These are phyloP conservation scores for Cosmorhoe ocellata DNA, from an alignment of 2,888 invertebrate genomes.

Conservation along the genomic window DNA sequence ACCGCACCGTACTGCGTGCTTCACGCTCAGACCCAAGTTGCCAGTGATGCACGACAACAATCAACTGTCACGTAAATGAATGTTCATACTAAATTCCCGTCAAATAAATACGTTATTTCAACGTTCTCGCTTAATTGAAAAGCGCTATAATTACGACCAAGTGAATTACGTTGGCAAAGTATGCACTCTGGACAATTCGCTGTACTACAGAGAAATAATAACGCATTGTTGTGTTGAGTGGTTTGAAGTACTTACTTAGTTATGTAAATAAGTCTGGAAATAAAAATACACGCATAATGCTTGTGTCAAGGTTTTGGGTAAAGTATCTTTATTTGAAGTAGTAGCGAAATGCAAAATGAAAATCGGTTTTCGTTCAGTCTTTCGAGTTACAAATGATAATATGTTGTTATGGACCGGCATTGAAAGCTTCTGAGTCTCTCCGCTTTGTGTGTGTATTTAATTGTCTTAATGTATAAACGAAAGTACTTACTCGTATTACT, in stretches of 20 bases:
- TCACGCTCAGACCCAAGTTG: neutral
- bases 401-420: no score
- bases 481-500: no score
- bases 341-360: no score
- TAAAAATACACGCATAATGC: no score
- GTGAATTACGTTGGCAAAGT: slow-evolving; percentile 44
- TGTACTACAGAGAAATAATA: slow-evolving; percentile 30
- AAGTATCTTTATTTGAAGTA: no score
- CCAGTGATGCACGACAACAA: slow-evolving; percentile 15
- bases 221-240: slow-evolving; percentile 18
- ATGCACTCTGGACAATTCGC: slow-evolving; percentile 35
- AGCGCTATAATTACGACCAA: slow-evolving; percentile 46
- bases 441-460: no score
- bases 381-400: no score
- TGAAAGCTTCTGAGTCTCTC: no score
- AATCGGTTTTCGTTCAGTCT: no score
- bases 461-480: no score
- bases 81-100: slow-evolving; percentile 22
- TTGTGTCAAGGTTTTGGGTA: no score
- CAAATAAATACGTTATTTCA: slow-evolving; percentile 37
- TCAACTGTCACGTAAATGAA: slow-evolving; percentile 28
- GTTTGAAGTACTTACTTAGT: neutral
- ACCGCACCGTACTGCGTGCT: neutral
- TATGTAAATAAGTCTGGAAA: slow-evolving; percentile 5
- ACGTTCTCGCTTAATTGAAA: slow-evolving; percentile 41